Conservation (phyloP, 2,888 invertebrate species). For the Thymelicus acteon region DNA sequence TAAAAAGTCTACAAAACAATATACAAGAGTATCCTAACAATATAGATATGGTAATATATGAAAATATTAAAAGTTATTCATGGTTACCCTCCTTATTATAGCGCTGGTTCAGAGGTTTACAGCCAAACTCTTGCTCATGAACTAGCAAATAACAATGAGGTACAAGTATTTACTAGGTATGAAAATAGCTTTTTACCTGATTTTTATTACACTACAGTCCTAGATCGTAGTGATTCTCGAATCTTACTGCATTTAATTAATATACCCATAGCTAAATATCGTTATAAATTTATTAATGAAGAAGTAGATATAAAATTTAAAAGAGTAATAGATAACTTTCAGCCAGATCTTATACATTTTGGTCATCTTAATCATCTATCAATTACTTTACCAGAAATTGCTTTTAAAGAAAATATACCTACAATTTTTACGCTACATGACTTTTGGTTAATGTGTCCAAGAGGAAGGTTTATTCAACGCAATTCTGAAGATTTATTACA, state of each 20-base stretch:
- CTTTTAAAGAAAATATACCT: too few relatives aligned
- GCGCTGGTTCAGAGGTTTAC: not conserved
- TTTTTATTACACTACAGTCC: not conserved
- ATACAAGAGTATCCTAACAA: not conserved
- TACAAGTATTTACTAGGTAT: slow-evolving; percentile 1
- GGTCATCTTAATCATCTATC: slow-evolving; percentile 1
- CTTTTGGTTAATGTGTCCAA: slow-evolving; percentile 1
- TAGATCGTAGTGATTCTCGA: not conserved
- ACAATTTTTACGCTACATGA: slow-evolving; percentile 1
- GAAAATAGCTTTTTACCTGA: slow-evolving; percentile 1
- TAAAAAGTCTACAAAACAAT: slow-evolving; percentile 1
- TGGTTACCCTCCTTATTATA: slow-evolving; percentile 1
- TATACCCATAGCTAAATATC: not conserved
- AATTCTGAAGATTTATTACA: slow-evolving; percentile 1
- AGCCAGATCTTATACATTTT: slow-evolving; percentile 1
- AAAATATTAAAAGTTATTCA: slow-evolving; percentile 1
- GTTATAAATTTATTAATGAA: not conserved
- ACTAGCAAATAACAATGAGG: slow-evolving; percentile 1
- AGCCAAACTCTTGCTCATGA: slow-evolving; percentile 1
- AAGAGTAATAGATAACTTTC: not conserved
- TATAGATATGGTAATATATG: slow-evolving; percentile 1
- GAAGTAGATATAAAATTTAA: not conserved
- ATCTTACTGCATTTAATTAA: not conserved
- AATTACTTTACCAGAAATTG: too few relatives aligned
- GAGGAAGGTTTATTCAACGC: not conserved